Evolutionary conservation across 2,888 invertebrate genomes (phyloP).

Genomic region (Petrolisthes manimaculis): DNA sequence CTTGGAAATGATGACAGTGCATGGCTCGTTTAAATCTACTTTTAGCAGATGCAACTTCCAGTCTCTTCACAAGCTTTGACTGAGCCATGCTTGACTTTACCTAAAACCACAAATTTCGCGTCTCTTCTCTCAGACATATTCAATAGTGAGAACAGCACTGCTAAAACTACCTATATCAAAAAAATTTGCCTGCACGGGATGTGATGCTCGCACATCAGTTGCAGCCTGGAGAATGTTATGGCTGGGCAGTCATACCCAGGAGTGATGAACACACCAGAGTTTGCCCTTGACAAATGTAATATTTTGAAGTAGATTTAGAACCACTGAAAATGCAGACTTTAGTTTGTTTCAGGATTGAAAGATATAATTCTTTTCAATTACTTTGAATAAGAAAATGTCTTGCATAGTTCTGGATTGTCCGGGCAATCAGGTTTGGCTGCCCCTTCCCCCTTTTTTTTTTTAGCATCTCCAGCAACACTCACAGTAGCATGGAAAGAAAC

Average conservation of each 20-base stretch:
- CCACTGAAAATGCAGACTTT: too few species aligned
- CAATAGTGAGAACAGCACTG: constrained; percentile 11
- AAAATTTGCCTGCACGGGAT: background rate
- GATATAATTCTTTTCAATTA: too few species aligned
- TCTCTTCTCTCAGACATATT: constrained; percentile 4
- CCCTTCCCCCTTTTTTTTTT: too few species aligned
- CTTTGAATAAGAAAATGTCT: too few species aligned
- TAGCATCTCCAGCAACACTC: too few species aligned
- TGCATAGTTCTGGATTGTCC: too few species aligned
- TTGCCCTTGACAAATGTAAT: too few species aligned
- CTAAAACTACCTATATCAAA: background rate
- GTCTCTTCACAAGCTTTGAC: constrained; percentile 41
- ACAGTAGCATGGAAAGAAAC: too few species aligned
- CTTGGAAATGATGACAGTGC: constrained; percentile 11
- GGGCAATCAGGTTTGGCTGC: too few species aligned
- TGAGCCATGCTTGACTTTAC: constrained; percentile 24
- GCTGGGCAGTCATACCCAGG: background rate
- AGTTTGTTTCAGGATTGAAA: too few species aligned
- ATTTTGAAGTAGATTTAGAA: too few species aligned
- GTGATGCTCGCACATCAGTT: background rate
- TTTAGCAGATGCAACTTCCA: constrained; percentile 27
- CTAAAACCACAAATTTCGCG: background rate
- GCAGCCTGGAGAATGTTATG: background rate
- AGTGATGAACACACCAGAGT: too few species aligned
- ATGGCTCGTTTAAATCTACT: constrained; percentile 33